These are phyloP conservation scores for Florisuga fusca DNA, from an alignment of 2,797 vertebrate species.

Conservation along the genomic window DNA sequence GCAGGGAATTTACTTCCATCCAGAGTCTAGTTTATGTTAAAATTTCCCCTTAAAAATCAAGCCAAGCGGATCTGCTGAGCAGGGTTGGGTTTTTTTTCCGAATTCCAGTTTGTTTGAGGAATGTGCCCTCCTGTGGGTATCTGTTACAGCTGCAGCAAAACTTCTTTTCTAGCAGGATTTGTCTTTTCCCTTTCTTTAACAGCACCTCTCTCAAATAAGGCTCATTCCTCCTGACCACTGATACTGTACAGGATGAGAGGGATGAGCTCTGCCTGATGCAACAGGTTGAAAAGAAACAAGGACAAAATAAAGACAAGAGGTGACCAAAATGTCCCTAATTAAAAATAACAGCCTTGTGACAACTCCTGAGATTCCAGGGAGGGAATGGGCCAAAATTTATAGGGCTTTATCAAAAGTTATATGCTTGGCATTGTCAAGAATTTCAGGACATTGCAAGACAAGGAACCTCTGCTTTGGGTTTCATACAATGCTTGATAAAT, in stretches of 20 bases:
- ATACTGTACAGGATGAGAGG: fast-evolving
- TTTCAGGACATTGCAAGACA: background rate
- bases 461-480: background rate
- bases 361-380: background rate
- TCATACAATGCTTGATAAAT: background rate
- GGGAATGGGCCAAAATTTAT: background rate
- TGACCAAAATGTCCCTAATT: background rate
- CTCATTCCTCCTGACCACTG: background rate
- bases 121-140: conserved; percentile 58
- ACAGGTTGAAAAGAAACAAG: background rate
- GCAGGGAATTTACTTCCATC: background rate
- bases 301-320: background rate
- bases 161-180: fast-evolving
- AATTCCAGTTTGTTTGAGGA: conserved; percentile 31
- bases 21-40: fast-evolving
- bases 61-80: background rate
- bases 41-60: background rate
- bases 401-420: background rate
- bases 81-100: background rate
- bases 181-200: background rate
- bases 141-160: conserved; percentile 40
- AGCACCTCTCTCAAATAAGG: background rate
- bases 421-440: background rate
- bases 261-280: background rate
- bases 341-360: background rate